A percentile compares a stretch with the other conserved stretches of the same genome.
Evolutionary conservation across 2,888 invertebrate genomes (phyloP).

Genomic region (Mythimna ferrago): DNA sequence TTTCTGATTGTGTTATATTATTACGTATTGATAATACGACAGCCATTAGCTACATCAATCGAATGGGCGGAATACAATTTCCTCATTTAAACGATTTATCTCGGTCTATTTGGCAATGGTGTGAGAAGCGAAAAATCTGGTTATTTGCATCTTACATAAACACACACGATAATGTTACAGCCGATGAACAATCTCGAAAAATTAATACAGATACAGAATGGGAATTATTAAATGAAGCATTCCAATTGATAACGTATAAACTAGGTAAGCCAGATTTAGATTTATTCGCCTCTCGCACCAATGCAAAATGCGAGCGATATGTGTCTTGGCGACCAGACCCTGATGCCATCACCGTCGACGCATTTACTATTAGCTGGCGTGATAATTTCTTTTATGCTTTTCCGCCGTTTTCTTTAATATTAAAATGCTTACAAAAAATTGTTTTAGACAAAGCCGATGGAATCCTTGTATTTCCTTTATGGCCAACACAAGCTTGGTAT

Average conservation of each 20-base stretch:
- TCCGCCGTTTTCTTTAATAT: conserved; percentile 28
- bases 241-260: neutral
- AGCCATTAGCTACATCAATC: conserved; percentile 3
- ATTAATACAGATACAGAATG: neutral
- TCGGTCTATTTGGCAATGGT: neutral
- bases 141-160: neutral
- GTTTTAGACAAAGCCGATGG: conserved; percentile 16
- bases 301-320: conserved; percentile 25
- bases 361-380: conserved; percentile 5
- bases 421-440: conserved; percentile 26
- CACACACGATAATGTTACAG: neutral
- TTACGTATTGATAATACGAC: conserved; percentile 1
- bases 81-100: neutral
- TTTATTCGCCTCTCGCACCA: conserved; percentile 29
- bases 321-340: conserved; percentile 20
- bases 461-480: conserved; percentile 25
- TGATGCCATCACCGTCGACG: conserved; percentile 18
- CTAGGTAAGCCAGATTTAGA: neutral
- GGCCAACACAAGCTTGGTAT: conserved; percentile 32
- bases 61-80: neutral
- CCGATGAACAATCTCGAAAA: neutral
- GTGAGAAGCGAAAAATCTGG: neutral
- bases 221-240: conserved; percentile 1
- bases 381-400: conserved; percentile 14
- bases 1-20: neutral